Percentiles rank a stretch among this genome's conserved stretches.
These are phyloP conservation scores for Probosciger aterrimus DNA, from an alignment of 2,113 vertebrate genomes.

Conservation along the genomic window DNA sequence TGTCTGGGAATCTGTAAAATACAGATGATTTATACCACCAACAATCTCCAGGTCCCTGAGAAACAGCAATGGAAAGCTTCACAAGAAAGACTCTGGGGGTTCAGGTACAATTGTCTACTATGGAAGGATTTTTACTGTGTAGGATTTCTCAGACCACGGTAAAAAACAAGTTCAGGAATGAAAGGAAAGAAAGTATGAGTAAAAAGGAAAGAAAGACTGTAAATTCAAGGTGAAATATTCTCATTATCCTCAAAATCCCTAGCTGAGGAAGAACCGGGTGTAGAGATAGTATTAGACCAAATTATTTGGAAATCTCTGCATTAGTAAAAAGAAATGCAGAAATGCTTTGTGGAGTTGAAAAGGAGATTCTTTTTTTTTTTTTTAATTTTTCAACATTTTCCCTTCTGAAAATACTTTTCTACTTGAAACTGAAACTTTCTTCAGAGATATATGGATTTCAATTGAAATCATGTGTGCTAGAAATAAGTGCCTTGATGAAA, in stretches of 20 bases:
- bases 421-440: background rate
- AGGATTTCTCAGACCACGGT: background rate
- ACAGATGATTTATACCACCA: conserved; percentile 43
- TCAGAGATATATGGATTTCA: background rate
- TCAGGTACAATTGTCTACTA: background rate
- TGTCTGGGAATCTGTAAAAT: conserved; percentile 41
- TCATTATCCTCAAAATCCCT: background rate
- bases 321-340: background rate
- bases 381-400: background rate
- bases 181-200: background rate
- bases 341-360: background rate
- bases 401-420: background rate
- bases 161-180: background rate
- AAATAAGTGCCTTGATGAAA: background rate
- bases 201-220: background rate
- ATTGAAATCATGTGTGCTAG: background rate
- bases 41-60: background rate
- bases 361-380: background rate
- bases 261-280: background rate
- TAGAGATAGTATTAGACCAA: background rate
- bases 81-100: background rate
- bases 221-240: background rate
- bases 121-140: background rate
- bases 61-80: conserved; percentile 29
- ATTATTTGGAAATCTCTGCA: background rate